Percentiles rank a stretch among this genome's conserved stretches.
These are phyloP conservation scores for Apamea epomidion DNA, from an alignment of 2,888 invertebrate genomes.

Conservation along the genomic window DNA sequence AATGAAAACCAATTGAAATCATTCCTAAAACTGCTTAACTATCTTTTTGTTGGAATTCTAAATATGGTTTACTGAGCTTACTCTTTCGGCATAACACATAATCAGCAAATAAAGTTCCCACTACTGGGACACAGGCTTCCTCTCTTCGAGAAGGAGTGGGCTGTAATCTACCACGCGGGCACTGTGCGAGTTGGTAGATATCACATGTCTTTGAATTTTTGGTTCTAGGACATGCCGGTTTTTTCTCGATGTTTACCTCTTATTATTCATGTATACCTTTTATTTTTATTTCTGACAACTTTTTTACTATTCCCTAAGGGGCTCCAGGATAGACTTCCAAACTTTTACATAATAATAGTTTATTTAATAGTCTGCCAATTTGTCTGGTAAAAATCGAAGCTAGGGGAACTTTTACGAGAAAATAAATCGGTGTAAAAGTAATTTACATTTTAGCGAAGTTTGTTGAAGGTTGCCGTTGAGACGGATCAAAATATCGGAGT, in stretches of 20 bases:
- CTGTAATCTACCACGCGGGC: no score
- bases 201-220: neutral
- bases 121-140: no score
- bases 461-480: constrained; percentile 26
- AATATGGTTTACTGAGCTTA: constrained; percentile 11
- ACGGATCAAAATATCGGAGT: constrained; percentile 22
- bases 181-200: no score
- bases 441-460: constrained; percentile 41
- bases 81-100: neutral
- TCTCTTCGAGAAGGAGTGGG: no score
- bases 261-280: no score
- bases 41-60: neutral
- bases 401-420: constrained; percentile 7
- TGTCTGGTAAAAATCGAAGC: constrained; percentile 12
- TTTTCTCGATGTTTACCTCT: no score
- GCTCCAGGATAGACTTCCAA: neutral
- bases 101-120: no score
- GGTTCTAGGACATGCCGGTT: neutral
- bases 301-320: neutral
- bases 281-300: neutral
- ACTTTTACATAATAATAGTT: constrained; percentile 37
- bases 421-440: constrained; percentile 34
- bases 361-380: constrained; percentile 25
- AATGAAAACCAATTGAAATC: neutral
- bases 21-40: neutral